phyloP scores from a whole-genome alignment of 2,888 invertebrate genomes.

The Sarcophaga subvicina region DNA sequence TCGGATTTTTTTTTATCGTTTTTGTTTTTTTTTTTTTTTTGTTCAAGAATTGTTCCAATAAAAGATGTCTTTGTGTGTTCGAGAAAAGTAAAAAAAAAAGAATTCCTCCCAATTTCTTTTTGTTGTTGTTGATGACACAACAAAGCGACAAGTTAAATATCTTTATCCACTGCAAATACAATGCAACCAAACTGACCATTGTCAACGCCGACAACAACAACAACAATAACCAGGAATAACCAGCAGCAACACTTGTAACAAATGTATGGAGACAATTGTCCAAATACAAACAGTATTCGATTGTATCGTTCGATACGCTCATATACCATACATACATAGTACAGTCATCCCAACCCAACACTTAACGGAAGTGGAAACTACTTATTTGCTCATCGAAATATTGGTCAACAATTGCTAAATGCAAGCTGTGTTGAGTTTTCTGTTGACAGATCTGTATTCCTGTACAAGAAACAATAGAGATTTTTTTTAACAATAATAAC shows the following conservation, averaged over 20 bases:
- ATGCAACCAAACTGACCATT: slow-evolving; percentile 31
- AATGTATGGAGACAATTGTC: slow-evolving; percentile 34
- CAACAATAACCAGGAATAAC: slow-evolving; percentile 19
- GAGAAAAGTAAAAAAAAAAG: too few relatives aligned
- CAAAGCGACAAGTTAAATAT: slow-evolving; percentile 35
- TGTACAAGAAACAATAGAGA: too few relatives aligned
- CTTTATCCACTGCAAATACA: slow-evolving; percentile 42
- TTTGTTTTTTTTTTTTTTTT: neutral
- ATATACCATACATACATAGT: neutral
- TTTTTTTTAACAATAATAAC: too few relatives aligned
- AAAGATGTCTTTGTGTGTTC: too few relatives aligned
- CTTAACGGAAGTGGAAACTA: too few relatives aligned
- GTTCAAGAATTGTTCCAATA: slow-evolving; percentile 5
- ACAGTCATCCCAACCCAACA: too few relatives aligned
- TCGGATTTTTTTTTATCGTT: slow-evolving; percentile 12
- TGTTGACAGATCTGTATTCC: too few relatives aligned
- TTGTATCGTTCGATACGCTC: neutral
- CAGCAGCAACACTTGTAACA: slow-evolving; percentile 26
- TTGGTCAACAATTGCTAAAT: too few relatives aligned
- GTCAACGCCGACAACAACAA: slow-evolving; percentile 8
- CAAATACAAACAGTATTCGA: slow-evolving; percentile 28
- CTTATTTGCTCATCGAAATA: too few relatives aligned
- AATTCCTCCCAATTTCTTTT: neutral
- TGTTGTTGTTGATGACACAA: slow-evolving; percentile 24
- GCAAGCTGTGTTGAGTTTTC: too few relatives aligned